A percentile compares a stretch with the other conserved stretches of the same genome.
Conservation (phyloP, 1,140 invertebrate species). For the Papilio dardanus region DNA sequence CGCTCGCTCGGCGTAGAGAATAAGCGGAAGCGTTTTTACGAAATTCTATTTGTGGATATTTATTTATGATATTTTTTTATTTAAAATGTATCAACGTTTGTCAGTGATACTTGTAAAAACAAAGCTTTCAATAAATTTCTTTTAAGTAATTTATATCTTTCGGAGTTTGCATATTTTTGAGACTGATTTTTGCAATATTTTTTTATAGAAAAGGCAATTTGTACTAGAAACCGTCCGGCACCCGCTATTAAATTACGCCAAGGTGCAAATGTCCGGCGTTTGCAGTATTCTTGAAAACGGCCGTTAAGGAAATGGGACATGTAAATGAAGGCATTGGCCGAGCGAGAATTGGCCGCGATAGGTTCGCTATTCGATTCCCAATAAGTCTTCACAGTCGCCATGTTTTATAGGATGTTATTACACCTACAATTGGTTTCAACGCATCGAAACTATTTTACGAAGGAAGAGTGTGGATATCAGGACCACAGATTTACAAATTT, state of each 20-base stretch:
- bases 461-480: not conserved
- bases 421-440: slow-evolving; percentile 11
- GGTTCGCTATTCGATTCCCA: slow-evolving; percentile 16
- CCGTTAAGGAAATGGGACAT: slow-evolving; percentile 74
- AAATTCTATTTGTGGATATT: not conserved
- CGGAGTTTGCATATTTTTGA: not conserved
- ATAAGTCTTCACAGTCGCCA: slow-evolving; percentile 22
- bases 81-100: not conserved
- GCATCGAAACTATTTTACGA: not conserved
- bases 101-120: not conserved
- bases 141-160: not conserved
- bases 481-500: no score
- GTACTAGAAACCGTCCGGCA: slow-evolving; percentile 29
- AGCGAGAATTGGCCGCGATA: slow-evolving; percentile 36
- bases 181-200: not conserved
- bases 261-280: slow-evolving; percentile 54
- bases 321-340: slow-evolving; percentile 65
- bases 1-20: slow-evolving; percentile 40
- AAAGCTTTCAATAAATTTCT: no score
- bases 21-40: slow-evolving; percentile 44
- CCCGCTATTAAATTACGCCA: slow-evolving; percentile 39
- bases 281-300: slow-evolving; percentile 67
- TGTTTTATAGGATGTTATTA: slow-evolving; percentile 24
- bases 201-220: not conserved
- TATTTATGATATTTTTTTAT: not conserved